A percentile compares a stretch with the other conserved stretches of the same genome.
These are phyloP conservation scores for Orestias chungarensis DNA, from an alignment of 2,797 vertebrate genomes.

Conservation along the genomic window DNA sequence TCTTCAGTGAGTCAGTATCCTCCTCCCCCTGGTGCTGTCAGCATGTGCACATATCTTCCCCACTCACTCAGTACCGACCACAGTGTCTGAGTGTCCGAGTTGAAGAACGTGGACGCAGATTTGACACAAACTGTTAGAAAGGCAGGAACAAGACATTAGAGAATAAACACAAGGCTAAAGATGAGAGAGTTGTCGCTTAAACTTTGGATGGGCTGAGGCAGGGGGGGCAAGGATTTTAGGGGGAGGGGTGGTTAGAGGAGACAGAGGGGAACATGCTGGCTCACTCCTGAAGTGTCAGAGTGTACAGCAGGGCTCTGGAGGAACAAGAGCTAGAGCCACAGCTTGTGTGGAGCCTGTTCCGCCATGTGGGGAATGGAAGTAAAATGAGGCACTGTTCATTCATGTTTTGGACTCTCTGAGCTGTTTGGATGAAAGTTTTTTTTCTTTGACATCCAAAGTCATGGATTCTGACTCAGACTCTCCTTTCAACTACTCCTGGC, in stretches of 20 bases:
- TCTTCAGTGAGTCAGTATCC: conserved; percentile 67
- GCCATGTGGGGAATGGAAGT: conserved; percentile 51
- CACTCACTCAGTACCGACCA: conserved; percentile 42
- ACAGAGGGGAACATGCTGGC: conserved; percentile 75
- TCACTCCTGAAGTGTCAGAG: conserved; percentile 74
- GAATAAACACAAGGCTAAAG: conserved; percentile 12
- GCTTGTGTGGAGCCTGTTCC: conserved; percentile 29
- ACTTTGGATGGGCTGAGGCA: conserved; percentile 55
- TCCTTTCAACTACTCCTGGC: conserved; percentile 99
- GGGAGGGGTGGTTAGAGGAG: conserved; percentile 66
- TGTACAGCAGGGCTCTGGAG: conserved; percentile 58
- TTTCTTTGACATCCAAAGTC: conserved; percentile 38
- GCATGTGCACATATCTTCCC: conserved; percentile 60
- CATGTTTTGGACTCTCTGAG: conserved; percentile 37
- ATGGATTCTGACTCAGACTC: conserved; percentile 92
- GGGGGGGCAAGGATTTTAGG: conserved; percentile 66
- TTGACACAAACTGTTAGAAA: conserved; percentile 27
- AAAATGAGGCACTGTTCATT: conserved; percentile 42
- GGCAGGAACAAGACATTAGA: conserved; percentile 13
- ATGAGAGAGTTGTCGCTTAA: conserved; percentile 26
- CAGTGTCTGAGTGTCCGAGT: conserved; percentile 50
- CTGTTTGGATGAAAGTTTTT: conserved; percentile 52
- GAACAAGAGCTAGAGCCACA: conserved; percentile 42
- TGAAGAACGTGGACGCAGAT: conserved; percentile 27
- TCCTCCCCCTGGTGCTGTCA: conserved; percentile 62